These are phyloP conservation scores for Acanthosepion esculentum DNA, from an alignment of 2,888 invertebrate species.

Conservation along the genomic window DNA sequence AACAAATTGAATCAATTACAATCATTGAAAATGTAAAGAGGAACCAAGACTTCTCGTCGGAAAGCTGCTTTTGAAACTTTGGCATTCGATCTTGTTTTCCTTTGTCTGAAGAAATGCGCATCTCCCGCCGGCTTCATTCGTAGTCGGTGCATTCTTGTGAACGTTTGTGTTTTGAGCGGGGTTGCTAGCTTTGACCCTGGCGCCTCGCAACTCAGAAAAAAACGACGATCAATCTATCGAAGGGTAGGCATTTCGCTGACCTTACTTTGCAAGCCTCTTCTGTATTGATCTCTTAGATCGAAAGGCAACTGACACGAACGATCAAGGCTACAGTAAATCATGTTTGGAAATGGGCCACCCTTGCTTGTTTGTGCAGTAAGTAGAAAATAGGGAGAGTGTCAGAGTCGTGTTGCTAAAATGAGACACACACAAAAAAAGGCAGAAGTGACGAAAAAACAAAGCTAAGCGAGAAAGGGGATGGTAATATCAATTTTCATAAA, in stretches of 20 bases:
- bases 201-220: not conserved
- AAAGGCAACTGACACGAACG: conserved; percentile 18
- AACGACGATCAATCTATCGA: conserved; percentile 9
- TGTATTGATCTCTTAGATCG: not conserved
- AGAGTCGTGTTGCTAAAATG: not conserved
- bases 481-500: no score
- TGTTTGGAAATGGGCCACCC: not conserved
- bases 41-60: not conserved
- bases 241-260: not conserved
- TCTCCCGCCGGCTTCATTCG: not conserved
- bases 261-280: conserved; percentile 7
- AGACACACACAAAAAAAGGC: not conserved
- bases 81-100: not conserved
- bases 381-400: not conserved
- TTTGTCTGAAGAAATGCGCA: not conserved
- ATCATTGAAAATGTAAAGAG: not conserved
- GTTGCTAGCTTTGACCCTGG: not conserved
- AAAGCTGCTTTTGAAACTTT: not conserved
- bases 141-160: not conserved
- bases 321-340: not conserved
- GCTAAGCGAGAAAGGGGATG: no score
- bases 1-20: no score
- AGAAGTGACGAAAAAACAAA: no score
- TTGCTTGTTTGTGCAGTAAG: not conserved
- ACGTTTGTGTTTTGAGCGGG: not conserved